Evolutionary conservation across 2,797 vertebrate species (phyloP).

Genomic region (Coluber constrictor): DNA sequence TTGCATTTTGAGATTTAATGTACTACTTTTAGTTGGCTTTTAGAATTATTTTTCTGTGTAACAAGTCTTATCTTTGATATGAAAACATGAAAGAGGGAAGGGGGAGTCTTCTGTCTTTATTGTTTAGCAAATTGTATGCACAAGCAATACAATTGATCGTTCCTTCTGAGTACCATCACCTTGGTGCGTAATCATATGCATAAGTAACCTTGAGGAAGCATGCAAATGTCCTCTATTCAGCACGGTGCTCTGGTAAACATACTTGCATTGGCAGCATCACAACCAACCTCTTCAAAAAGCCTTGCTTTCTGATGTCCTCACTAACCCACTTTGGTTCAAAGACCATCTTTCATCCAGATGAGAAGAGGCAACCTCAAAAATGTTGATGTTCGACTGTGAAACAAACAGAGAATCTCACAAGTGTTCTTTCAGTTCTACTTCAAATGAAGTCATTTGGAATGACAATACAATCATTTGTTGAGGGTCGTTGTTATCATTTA

Average conservation of each 20-base stretch:
- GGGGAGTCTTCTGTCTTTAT: neutral
- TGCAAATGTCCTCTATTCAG: neutral
- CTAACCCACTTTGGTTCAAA: neutral
- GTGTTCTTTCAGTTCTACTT: neutral
- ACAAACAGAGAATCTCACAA: constrained; percentile 12
- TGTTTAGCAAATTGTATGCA: constrained; percentile 19
- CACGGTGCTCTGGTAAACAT: constrained; percentile 16
- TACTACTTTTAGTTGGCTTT: neutral
- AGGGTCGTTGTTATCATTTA: neutral
- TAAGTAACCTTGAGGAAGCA: constrained; percentile 56
- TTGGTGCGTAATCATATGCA: neutral
- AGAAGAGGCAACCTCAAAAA: constrained; percentile 10
- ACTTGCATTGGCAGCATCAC: constrained; percentile 27
- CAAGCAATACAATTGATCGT: constrained; percentile 36
- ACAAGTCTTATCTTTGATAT: neutral
- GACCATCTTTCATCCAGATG: constrained; percentile 20
- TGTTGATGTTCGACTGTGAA: constrained; percentile 38
- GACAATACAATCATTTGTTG: constrained; percentile 11
- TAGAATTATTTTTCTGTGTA: neutral
- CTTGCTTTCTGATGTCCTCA: neutral
- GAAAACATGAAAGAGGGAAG: constrained; percentile 1
- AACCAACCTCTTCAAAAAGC: constrained; percentile 33
- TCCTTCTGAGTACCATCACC: constrained; percentile 5
- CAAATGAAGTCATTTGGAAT: constrained; percentile 32
- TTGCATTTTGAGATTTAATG: neutral